Base-by-base conservation (phyloP, 2,888 invertebrate genomes). In the Drosophila leonis region DNA sequence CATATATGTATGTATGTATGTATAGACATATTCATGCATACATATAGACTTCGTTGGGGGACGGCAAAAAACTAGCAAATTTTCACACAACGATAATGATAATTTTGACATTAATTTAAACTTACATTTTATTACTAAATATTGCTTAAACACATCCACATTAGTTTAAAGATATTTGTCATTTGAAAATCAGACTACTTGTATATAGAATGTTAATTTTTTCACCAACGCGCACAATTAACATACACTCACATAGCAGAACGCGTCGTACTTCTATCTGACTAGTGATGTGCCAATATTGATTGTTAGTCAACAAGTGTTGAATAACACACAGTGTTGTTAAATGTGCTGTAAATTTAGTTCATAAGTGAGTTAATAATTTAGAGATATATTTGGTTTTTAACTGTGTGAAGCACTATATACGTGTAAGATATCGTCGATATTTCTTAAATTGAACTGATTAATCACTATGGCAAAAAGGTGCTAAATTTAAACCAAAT, bases 91-190 rank as follows among this genome's bases (percentile, higher is more conserved):
- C 18, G 52, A 54, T 57, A 64, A 27, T 13, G 4, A 24, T 35
- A 27, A n/a, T 52, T 55, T 49, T 35, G 0, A 46, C 42, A 48
- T 37, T 15, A 31, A 31, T 57, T 62, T 49, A 15, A 61, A 86
- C 84, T 84, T 84, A 84, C 89, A 75, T 76, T 72, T 67, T 71
- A 61, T 69, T 72, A 54, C 64, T 64, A 54, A 70, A 62, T 72
- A 35, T 66, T 72, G 66, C 29, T 59, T 64, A 65, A 51, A 63
- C 72, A 71, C 55, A 75, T 61, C 63, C 60, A 48, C 56, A 59
- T 52, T 42, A 20, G 46, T 66, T 78, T 65, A 65, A 24, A 42
- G 35, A 56, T 78, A 65, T 73, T 75, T 66, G 15, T 51, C 52
- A 56, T 67, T 61, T 39, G 55, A 48, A 65, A 72, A 64, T 52